Evolutionary conservation across 2,888 invertebrate genomes (phyloP), one percentile per base, ranked within the genome.

Genomic region (Spialia ferax): DNA sequence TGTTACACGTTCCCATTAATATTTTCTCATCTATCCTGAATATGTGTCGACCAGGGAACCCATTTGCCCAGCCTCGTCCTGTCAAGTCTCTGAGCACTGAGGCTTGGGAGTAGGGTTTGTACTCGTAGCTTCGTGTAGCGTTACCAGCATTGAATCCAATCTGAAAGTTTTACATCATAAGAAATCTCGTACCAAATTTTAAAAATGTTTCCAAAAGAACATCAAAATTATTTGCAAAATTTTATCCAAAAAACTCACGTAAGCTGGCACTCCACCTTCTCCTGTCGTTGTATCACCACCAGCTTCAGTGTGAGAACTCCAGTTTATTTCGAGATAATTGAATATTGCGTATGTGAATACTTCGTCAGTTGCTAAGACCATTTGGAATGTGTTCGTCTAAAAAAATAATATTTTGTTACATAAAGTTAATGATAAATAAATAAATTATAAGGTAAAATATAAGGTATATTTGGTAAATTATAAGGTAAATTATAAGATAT

Each of bases 131-230:
- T 82, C 96, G 96, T 0, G 98, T 98, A 18, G 98, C 98, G 82
- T 99, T 98, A 62, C 99, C 99, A 64, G 97, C 99, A 86, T 99
- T 99, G 86, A 99, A 99, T 50, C 99, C 99, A 80, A 98, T 96
- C 98, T 98, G 79, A 48, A 87, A 56, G 7, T 38, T 35, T 57
- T 54, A 57, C n/a, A 23, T 26, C 18, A 11, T 55, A 20, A 1
- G 20, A 20, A 18, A 15, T n/a, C 18, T 45, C 11, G 7, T 48
- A 13, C 1, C n/a, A 18, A 10, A 20, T 20, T 48, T 15, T 45
- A 18, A 8, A 45, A 8, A 18, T 22, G 22, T 23, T 7, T 29
- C 4, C 26, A 26, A 26, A 29, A 7, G 29, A 29, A 29, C 8
- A 7, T 29, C 6, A 26, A 7, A 7, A 29, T 29, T 10, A 11